Evolutionary conservation across 2,797 vertebrate species (phyloP).

Genomic region (Chiroxiphia lanceolata): DNA sequence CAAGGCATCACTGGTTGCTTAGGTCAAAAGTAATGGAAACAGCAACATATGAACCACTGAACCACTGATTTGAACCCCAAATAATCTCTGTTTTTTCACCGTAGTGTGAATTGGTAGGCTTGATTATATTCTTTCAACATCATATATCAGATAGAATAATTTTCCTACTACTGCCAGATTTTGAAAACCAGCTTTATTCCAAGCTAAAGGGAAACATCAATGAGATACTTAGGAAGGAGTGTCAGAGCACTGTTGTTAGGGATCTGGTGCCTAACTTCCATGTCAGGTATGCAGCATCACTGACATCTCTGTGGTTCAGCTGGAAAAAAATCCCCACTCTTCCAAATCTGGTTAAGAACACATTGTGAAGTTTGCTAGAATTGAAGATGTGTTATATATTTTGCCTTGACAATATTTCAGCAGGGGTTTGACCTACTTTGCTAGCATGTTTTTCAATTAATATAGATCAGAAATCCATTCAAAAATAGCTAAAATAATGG

Average conservation of each 20-base stretch:
- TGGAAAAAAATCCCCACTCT: not conserved
- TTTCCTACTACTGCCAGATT: not conserved
- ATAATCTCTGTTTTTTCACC: slow-evolving; percentile 50
- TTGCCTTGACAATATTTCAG: not conserved
- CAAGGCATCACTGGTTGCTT: not conserved
- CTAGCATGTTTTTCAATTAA: not conserved
- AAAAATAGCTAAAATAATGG: not conserved
- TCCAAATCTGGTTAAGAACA: not conserved
- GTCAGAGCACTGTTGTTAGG: not conserved
- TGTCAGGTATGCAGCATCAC: not conserved
- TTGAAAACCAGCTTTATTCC: not conserved
- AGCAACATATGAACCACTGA: not conserved
- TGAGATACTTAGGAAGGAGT: not conserved
- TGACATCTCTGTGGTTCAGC: not conserved
- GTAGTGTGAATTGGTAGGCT: not conserved
- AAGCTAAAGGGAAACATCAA: not conserved
- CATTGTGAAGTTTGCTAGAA: not conserved
- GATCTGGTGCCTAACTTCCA: not conserved
- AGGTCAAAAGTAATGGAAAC: slow-evolving; percentile 30
- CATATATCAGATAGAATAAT: not conserved
- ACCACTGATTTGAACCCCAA: slow-evolving; percentile 2
- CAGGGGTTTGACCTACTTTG: not conserved
- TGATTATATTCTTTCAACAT: not conserved
- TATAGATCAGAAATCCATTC: not conserved
- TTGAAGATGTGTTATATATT: not conserved